These are phyloP conservation scores for Ichneumoninae sp. DNA, from an alignment of 2,888 invertebrate genomes.

Conservation along the genomic window DNA sequence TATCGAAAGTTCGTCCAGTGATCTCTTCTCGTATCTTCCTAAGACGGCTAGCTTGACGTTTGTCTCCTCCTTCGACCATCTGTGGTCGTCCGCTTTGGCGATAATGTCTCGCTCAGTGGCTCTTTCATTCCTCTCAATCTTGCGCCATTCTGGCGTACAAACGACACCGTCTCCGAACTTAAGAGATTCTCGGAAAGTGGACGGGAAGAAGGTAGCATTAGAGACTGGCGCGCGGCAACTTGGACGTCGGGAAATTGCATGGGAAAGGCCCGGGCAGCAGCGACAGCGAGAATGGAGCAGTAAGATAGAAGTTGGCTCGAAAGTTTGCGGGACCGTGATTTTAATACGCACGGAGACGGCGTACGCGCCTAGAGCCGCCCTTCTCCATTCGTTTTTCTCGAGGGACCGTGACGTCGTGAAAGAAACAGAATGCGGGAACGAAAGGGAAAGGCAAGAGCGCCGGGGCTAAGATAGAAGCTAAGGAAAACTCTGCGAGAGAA, in stretches of 20 bases:
- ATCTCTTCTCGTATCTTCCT: constrained; percentile 28
- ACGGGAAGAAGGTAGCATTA: constrained; percentile 20
- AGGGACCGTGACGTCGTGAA: constrained; percentile 60
- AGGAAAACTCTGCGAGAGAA: constrained; percentile 35
- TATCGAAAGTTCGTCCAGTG: constrained; percentile 17
- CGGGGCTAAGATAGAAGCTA: constrained; percentile 29
- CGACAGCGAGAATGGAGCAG: constrained; percentile 36
- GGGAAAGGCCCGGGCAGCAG: constrained; percentile 39
- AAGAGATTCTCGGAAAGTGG: constrained; percentile 64
- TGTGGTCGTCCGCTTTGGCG: constrained; percentile 36
- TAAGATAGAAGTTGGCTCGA: constrained; percentile 64
- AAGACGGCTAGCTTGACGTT: background rate
- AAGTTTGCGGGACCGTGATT: constrained; percentile 75
- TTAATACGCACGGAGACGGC: constrained; percentile 72
- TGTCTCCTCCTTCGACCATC: constrained; percentile 20
- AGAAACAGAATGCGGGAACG: constrained; percentile 54
- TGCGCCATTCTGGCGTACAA: constrained; percentile 52
- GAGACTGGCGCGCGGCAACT: constrained; percentile 59
- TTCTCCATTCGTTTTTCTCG: constrained; percentile 41
- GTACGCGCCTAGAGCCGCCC: constrained; percentile 34
- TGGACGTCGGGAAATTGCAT: constrained; percentile 69
- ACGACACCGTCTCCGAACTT: constrained; percentile 59
- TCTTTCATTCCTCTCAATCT: constrained; percentile 54
- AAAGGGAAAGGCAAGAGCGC: constrained; percentile 40
- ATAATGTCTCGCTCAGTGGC: constrained; percentile 48